Evolutionary conservation across 2,888 invertebrate species (phyloP), one percentile per base, ranked within the genome.

Genomic region (Nycteola revayana): DNA sequence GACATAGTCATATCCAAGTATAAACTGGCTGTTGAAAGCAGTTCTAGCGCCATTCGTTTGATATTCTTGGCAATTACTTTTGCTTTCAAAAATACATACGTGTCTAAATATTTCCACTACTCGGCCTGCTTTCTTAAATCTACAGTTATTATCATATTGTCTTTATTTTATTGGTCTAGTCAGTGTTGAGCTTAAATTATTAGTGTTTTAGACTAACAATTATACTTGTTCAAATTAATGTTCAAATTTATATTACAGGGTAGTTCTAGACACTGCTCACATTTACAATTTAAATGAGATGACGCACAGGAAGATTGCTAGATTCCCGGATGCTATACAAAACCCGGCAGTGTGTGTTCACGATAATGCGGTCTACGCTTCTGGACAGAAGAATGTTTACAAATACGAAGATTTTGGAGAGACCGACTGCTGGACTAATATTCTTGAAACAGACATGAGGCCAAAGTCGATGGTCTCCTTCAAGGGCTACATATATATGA

Each of bases 301-400:
- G 32, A 65, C 70, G 2, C 71, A 44, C 32, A 68, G 76, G 30
- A 66, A 58, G 22, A 71, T 83, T 17, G 71, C 75, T 0, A 69
- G 66, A 4, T 48, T 86, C 5, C 83, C 85, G 0, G 80, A 84
- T 27, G 62, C 75, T 1, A 69, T 87, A 21, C 87, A 87, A 36
- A 72, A 60, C 17, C 86, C 87, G 1, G 81, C 79, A 0, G 59
- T 78, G 0, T 87, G 87, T 32, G 46, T 56, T 0, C 75, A 85
- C 20, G 50, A 80, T 1, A 64, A 68, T 17, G 31, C 36, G 1
- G 58, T 86, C 0, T 87, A 80, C 48, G 73, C 69, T 0, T 66
- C 75, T 0, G 78, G 82, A 0, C 69, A 75, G 3, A 76, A 69
- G 25, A 58, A 72, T 10, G 72, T 87, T 25, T 84, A 79, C 36